These are phyloP conservation scores for Siphlonurus alternatus DNA, from an alignment of 2,888 invertebrate species.

Conservation along the genomic window DNA sequence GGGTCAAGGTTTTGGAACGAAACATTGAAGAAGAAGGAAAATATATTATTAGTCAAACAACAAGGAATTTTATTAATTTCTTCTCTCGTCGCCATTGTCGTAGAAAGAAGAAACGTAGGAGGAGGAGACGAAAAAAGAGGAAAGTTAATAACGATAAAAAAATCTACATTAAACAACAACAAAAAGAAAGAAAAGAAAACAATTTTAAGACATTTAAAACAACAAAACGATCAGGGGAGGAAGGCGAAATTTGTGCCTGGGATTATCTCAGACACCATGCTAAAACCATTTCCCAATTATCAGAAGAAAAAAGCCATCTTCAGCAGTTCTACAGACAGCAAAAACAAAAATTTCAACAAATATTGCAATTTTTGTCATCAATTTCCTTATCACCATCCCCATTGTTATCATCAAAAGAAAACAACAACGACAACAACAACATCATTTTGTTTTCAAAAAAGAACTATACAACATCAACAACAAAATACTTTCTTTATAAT, in stretches of 20 bases:
- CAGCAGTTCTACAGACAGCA: background rate
- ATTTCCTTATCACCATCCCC: background rate
- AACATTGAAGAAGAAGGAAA: background rate
- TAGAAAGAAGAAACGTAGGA: background rate
- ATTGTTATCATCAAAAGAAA: background rate
- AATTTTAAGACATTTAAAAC: background rate
- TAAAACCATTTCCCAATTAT: background rate
- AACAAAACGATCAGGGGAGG: background rate
- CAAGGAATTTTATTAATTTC: background rate
- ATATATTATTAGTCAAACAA: background rate
- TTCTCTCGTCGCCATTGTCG: background rate
- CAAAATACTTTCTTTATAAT: background rate
- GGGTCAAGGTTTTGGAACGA: background rate
- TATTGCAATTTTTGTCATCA: background rate
- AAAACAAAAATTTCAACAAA: background rate
- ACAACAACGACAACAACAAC: background rate
- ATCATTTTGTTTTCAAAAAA: background rate
- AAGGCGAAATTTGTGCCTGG: background rate
- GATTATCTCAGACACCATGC: background rate
- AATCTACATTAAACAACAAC: background rate
- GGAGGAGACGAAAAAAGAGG: background rate
- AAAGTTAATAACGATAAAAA: background rate
- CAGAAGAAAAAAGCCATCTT: background rate
- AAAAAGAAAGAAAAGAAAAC: background rate
- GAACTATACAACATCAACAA: background rate